Evolutionary conservation across 1,140 invertebrate genomes (phyloP).

Genomic region (Paraescarpia echinospica): DNA sequence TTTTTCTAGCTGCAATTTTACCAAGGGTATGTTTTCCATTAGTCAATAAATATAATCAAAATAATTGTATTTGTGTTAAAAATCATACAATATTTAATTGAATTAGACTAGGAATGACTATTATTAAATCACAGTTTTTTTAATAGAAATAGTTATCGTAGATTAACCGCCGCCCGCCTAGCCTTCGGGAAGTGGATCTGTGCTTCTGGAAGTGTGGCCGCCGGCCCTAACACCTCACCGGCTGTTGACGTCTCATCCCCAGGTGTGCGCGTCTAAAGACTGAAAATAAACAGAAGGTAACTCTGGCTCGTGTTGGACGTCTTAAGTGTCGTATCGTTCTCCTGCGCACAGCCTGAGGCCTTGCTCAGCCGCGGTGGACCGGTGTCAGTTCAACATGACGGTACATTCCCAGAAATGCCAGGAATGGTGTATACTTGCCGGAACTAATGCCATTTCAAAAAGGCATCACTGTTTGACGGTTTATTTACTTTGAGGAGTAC

Average conservation of each 20-base stretch:
- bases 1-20: too few species aligned
- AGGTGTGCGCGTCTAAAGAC: background rate
- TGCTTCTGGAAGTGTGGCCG: background rate
- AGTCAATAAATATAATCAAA: too few species aligned
- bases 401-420: background rate
- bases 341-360: too few species aligned
- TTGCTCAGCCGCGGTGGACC: background rate
- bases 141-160: too few species aligned
- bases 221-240: background rate
- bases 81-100: too few species aligned
- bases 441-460: background rate
- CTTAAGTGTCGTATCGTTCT: background rate
- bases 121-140: too few species aligned
- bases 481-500: too few species aligned
- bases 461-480: background rate
- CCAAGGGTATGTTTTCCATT: too few species aligned
- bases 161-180: background rate
- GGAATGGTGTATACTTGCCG: background rate
- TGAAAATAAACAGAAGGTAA: background rate
- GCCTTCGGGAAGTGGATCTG: background rate
- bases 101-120: too few species aligned
- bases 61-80: too few species aligned
- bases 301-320: background rate
- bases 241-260: background rate
- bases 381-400: background rate